phyloP scores from a whole-genome alignment of 2,113 vertebrate genomes.

The Pelecanoides urinatrix region DNA sequence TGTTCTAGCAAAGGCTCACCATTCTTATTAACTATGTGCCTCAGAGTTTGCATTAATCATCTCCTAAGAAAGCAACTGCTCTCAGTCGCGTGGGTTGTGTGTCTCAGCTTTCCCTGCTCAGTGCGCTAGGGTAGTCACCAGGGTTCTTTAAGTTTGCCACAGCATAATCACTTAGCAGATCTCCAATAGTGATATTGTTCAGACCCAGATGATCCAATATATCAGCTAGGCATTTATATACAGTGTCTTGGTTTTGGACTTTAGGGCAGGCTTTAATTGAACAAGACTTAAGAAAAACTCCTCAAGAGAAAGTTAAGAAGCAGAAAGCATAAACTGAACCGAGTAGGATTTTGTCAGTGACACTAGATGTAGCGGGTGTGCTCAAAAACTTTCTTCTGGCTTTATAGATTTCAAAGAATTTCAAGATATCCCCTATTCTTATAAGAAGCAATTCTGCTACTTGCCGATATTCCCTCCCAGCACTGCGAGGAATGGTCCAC shows the following conservation, averaged over 20 bases:
- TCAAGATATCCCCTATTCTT: background rate
- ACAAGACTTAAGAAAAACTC: background rate
- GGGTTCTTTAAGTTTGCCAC: background rate
- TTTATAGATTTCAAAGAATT: background rate
- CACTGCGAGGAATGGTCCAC: rapidly evolving
- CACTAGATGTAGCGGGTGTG: background rate
- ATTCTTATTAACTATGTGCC: background rate
- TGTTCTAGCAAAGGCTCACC: background rate
- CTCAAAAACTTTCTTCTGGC: background rate
- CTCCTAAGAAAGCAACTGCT: background rate
- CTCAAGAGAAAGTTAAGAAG: background rate
- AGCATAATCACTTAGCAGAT: background rate
- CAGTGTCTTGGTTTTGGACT: background rate
- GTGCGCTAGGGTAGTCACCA: background rate
- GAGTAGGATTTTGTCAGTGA: background rate
- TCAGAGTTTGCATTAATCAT: slow-evolving; percentile 6
- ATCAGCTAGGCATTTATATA: background rate
- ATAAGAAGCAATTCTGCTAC: background rate
- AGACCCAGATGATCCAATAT: background rate
- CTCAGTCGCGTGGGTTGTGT: background rate
- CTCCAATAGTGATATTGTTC: background rate
- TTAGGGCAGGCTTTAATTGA: background rate
- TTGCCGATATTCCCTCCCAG: background rate
- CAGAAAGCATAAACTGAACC: background rate
- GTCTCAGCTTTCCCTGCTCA: background rate